Evolutionary conservation across 2,888 invertebrate genomes (phyloP).

Genomic region (Patella ulyssiponensis): DNA sequence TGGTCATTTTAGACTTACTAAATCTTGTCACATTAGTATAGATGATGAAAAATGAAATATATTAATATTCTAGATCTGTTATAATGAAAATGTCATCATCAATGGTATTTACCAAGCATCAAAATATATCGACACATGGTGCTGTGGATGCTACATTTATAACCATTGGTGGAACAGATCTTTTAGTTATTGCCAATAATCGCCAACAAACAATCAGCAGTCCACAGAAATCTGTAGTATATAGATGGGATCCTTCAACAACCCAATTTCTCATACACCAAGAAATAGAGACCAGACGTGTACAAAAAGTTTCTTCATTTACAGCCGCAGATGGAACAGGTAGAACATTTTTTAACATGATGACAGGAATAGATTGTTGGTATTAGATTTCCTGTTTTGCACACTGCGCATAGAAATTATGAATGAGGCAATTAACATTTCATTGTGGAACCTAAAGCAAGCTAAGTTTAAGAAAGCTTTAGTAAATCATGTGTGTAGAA

Average conservation of each 20-base stretch:
- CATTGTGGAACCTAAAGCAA: not conserved
- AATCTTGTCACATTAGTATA: no score
- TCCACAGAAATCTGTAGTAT: conserved; percentile 56
- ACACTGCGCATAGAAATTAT: no score
- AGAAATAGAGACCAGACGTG: conserved; percentile 54
- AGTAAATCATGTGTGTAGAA: not conserved
- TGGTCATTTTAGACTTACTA: no score
- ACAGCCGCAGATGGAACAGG: conserved; percentile 51
- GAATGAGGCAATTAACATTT: no score
- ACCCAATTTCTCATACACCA: conserved; percentile 56
- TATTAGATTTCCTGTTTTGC: no score
- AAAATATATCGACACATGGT: conserved; percentile 61
- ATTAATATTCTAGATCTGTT: conserved; percentile 56
- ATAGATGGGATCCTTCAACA: conserved; percentile 56
- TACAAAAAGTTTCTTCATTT: conserved; percentile 46
- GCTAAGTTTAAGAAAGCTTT: conserved; percentile 3
- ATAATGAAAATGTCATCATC: conserved; percentile 59
- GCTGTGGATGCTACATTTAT: conserved; percentile 55
- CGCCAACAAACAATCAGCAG: conserved; percentile 57
- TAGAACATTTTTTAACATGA: conserved; percentile 22
- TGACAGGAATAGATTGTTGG: no score
- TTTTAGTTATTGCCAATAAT: conserved; percentile 62
- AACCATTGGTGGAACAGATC: conserved; percentile 44
- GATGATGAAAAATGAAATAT: not conserved
- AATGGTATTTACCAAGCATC: conserved; percentile 59